A percentile compares a stretch with the other conserved stretches of the same genome.
Evolutionary conservation across 1,140 invertebrate genomes (phyloP).

Genomic region (Hylaeus volcanicus): DNA sequence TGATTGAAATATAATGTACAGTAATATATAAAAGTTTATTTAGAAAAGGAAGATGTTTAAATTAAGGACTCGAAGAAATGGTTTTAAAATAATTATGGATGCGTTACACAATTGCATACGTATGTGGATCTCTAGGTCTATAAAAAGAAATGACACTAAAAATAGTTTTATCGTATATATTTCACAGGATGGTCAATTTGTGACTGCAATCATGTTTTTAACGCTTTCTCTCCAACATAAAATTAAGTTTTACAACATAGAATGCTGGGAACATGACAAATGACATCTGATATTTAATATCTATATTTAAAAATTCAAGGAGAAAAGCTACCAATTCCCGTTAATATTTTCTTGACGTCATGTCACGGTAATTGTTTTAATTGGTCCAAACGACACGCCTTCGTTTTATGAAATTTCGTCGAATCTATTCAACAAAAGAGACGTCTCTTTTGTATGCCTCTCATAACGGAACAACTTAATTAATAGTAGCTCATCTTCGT

Average conservation of each 20-base stretch:
- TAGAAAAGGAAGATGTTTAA: too few relatives aligned
- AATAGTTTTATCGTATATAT: not conserved
- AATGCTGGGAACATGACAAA: not conserved
- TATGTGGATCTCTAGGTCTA: conserved; percentile 7
- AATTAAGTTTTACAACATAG: not conserved
- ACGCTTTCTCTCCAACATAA: not conserved
- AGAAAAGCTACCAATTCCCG: not conserved
- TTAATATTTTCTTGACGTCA: not conserved
- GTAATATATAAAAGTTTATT: too few relatives aligned
- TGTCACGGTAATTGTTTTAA: not conserved
- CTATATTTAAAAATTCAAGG: not conserved
- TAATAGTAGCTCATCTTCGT: conserved; percentile 19
- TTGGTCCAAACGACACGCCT: not conserved
- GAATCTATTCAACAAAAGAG: not conserved
- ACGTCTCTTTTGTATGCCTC: not conserved
- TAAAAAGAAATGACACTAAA: conserved; percentile 10
- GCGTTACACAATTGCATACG: conserved; percentile 8
- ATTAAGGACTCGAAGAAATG: too few relatives aligned
- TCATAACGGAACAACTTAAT: conserved; percentile 21
- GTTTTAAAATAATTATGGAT: conserved; percentile 1
- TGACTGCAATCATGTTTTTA: not conserved
- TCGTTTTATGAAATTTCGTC: not conserved
- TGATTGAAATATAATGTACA: not conserved
- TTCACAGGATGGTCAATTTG: not conserved
- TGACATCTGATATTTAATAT: not conserved